phyloP scores from a whole-genome alignment of 2,113 vertebrate species.

The Ictidomys tridecemlineatus region DNA sequence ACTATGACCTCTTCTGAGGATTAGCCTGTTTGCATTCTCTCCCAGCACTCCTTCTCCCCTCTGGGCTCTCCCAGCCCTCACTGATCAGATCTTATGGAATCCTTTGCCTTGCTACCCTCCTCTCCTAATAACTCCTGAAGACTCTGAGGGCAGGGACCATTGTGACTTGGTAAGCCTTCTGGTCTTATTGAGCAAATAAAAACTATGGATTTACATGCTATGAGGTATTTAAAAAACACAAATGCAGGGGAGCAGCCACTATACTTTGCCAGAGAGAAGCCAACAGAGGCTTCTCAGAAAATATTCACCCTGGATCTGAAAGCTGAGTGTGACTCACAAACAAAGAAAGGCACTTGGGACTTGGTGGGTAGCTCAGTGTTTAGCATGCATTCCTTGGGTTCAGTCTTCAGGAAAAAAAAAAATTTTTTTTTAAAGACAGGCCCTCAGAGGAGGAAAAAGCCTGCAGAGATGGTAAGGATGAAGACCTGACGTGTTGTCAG shows the following conservation, averaged over 20 bases:
- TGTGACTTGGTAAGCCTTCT: neutral
- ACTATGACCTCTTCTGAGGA: neutral
- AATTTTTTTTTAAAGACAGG: neutral
- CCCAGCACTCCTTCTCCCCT: neutral
- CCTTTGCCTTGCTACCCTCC: neutral
- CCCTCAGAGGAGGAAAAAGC: neutral
- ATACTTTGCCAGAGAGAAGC: neutral
- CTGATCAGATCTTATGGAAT: neutral
- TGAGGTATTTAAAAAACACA: neutral
- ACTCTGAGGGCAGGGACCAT: neutral
- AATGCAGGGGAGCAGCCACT: neutral
- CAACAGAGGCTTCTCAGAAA: neutral
- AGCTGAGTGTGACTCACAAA: neutral
- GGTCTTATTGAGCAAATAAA: neutral
- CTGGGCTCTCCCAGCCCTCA: neutral
- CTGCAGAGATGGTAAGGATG: neutral
- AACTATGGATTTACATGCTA: neutral
- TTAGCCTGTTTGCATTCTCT: neutral
- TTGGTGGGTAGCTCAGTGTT: neutral
- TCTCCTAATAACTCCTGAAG: neutral
- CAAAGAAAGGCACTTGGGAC: neutral
- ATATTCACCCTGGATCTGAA: neutral
- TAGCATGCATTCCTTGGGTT: neutral
- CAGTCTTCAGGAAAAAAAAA: neutral
- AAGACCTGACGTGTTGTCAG: neutral